Evolutionary conservation across 1,140 invertebrate genomes (phyloP).

Genomic region (Ruditapes philippinarum): DNA sequence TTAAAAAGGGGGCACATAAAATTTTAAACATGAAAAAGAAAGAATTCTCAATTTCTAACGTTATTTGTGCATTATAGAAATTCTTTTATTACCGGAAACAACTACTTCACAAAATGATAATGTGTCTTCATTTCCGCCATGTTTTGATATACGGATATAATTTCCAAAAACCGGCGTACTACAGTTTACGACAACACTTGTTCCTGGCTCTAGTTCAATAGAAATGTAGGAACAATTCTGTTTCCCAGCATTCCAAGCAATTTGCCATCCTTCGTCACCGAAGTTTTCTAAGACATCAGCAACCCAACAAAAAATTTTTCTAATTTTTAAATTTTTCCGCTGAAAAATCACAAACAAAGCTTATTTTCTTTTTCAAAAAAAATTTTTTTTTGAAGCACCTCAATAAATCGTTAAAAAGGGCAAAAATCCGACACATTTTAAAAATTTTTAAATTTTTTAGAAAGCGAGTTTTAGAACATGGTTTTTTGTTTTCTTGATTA

Average conservation of each 20-base stretch:
- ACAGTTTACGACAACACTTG: conserved; percentile 13
- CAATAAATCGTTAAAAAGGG: neutral
- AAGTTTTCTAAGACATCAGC: neutral
- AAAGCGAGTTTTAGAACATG: too few relatives aligned
- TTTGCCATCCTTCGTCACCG: neutral
- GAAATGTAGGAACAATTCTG: neutral
- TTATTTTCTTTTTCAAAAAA: neutral
- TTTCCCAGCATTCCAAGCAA: neutral
- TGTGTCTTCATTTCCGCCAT: neutral
- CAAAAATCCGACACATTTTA: too few relatives aligned
- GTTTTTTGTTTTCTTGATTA: too few relatives aligned
- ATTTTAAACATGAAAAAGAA: too few relatives aligned
- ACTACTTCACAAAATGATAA: neutral
- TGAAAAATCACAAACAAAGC: neutral
- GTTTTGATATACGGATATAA: neutral
- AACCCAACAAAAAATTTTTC: neutral
- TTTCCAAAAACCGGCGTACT: conserved; percentile 3
- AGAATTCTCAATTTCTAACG: too few relatives aligned
- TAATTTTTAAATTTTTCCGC: neutral
- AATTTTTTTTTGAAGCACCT: neutral
- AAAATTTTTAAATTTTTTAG: neutral
- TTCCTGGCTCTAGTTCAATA: too few relatives aligned
- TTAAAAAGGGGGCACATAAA: too few relatives aligned
- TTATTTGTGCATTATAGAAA: too few relatives aligned
- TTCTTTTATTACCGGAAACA: neutral